A percentile compares a stretch with the other conserved stretches of the same genome.
These are phyloP conservation scores for Lamellibrachia columna DNA, from an alignment of 2,888 invertebrate species.

Conservation along the genomic window DNA sequence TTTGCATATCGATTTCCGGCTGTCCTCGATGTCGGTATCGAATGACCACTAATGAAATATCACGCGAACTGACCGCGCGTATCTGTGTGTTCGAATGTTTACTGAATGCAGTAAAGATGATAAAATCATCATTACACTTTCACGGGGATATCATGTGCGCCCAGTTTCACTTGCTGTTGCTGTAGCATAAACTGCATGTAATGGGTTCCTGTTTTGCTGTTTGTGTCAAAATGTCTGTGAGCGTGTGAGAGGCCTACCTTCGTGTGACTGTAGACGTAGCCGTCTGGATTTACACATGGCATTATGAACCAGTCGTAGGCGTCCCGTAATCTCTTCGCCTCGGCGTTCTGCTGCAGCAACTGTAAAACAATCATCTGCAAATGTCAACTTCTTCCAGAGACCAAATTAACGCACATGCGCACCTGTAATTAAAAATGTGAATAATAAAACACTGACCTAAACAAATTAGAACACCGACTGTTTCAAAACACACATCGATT, in stretches of 20 bases:
- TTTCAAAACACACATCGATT: neutral
- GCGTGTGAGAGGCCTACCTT: constrained; percentile 46
- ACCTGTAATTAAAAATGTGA: neutral
- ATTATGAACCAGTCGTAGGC: constrained; percentile 75
- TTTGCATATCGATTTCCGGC: neutral
- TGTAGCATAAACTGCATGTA: no score
- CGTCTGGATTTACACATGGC: constrained; percentile 55
- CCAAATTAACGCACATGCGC: neutral
- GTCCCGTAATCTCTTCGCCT: constrained; percentile 67
- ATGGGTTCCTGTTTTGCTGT: no score
- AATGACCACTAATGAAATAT: constrained; percentile 9
- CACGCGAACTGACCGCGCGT: neutral
- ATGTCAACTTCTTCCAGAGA: neutral
- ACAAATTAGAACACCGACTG: neutral
- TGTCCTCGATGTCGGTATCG: neutral
- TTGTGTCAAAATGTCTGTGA: neutral
- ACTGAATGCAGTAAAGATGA: neutral
- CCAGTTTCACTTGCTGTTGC: no score
- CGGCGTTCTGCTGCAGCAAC: constrained; percentile 20
- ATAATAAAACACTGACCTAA: neutral
- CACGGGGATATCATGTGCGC: no score
- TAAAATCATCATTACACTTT: no score
- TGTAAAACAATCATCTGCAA: neutral
- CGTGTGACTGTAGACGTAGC: constrained; percentile 47
- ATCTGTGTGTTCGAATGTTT: neutral